phyloP scores from a whole-genome alignment of 2,888 invertebrate genomes.

The Empis stercorea region DNA sequence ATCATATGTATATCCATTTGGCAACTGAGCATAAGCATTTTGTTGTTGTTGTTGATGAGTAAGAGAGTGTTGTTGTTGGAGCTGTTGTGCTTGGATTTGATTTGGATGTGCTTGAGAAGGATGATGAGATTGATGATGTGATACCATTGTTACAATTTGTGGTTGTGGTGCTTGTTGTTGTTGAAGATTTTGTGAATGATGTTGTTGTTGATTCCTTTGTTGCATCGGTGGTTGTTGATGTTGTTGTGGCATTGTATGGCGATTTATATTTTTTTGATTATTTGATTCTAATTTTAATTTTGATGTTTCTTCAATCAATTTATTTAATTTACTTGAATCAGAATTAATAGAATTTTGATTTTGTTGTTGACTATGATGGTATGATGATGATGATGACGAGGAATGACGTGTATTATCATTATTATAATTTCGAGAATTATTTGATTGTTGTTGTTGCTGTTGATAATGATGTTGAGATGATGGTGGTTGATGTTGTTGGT shows the following conservation, averaged over 20 bases:
- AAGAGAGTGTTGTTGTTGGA: slow-evolving; percentile 12
- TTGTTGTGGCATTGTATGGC: slow-evolving; percentile 23
- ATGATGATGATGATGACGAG: background rate
- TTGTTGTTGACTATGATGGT: slow-evolving; percentile 3
- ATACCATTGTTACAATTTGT: slow-evolving; percentile 3
- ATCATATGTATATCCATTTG: slow-evolving; percentile 33
- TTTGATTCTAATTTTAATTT: slow-evolving; percentile 21
- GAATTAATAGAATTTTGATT: slow-evolving; percentile 31
- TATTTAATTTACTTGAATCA: slow-evolving; percentile 16
- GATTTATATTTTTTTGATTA: background rate
- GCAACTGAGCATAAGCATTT: slow-evolving; percentile 15
- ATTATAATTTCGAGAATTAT: slow-evolving; percentile 1
- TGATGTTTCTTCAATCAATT: slow-evolving; percentile 21
- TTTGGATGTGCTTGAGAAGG: slow-evolving; percentile 13
- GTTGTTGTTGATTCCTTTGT: slow-evolving; percentile 4
- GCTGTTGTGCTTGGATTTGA: slow-evolving; percentile 13
- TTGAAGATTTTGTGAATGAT: slow-evolving; percentile 8
- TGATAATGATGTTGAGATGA: slow-evolving; percentile 1
- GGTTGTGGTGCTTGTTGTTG: slow-evolving; percentile 9
- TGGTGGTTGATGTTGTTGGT: slow-evolving; percentile 7
- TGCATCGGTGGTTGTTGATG: slow-evolving; percentile 21
- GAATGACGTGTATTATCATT: background rate
- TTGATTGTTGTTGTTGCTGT: slow-evolving; percentile 9
- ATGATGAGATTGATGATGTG: background rate
- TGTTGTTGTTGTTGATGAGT: slow-evolving; percentile 15